Conservation (phyloP, 2,797 vertebrate genomes). For the Sebastes nivosus region DNA sequence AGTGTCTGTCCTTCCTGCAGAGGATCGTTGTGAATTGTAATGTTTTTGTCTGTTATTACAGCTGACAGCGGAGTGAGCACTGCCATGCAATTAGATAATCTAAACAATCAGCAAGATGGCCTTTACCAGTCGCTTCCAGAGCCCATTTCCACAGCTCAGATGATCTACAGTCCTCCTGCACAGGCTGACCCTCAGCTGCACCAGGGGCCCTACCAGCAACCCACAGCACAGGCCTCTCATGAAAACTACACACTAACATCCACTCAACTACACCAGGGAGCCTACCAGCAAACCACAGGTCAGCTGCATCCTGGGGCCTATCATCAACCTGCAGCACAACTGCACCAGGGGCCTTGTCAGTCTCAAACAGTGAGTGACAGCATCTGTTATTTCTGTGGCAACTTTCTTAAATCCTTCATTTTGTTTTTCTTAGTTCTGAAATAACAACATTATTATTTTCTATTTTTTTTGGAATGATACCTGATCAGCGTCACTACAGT, state of each 20-base stretch:
- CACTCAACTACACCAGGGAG: constrained; percentile 66
- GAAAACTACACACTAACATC: constrained; percentile 58
- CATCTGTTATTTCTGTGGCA: neutral
- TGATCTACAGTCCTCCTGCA: constrained; percentile 86
- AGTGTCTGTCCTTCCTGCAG: constrained; percentile 26
- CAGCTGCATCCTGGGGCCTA: constrained; percentile 65
- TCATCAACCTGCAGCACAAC: constrained; percentile 63
- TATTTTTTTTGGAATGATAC: constrained; percentile 38
- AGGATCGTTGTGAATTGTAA: constrained; percentile 23
- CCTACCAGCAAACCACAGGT: constrained; percentile 62
- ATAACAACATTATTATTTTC: constrained; percentile 45
- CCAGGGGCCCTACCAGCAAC: constrained; percentile 69
- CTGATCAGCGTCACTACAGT: constrained; percentile 68
- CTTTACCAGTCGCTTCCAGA: constrained; percentile 88
- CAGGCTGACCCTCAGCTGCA: constrained; percentile 66
- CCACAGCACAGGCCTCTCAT: constrained; percentile 56
- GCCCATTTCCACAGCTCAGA: constrained; percentile 78
- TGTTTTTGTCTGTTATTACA: constrained; percentile 72
- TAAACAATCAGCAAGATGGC: constrained; percentile 89
- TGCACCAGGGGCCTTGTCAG: constrained; percentile 69
- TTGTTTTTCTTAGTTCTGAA: constrained; percentile 16
- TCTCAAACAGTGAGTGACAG: constrained; percentile 78
- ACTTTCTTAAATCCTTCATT: neutral
- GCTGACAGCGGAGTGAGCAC: constrained; percentile 90
- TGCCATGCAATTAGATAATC: constrained; percentile 86